These are phyloP conservation scores for Geococcyx californianus DNA, from an alignment of 2,113 vertebrate genomes.

Conservation along the genomic window DNA sequence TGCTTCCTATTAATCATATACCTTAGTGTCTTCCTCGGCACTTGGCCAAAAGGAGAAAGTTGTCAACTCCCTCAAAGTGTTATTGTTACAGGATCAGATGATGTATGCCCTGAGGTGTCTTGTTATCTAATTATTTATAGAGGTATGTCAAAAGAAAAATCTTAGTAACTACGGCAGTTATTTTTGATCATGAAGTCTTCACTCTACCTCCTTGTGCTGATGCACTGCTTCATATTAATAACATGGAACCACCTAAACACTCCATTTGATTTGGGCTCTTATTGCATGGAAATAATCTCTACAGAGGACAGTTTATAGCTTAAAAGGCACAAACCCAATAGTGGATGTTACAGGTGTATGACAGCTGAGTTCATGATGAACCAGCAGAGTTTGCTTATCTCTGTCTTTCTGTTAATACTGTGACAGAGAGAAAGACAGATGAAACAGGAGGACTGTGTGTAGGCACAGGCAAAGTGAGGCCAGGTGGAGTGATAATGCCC, in stretches of 20 bases:
- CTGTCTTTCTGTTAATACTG: conserved; percentile 33
- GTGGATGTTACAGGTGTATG: not conserved
- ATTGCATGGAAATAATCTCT: not conserved
- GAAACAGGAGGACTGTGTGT: conserved; percentile 15
- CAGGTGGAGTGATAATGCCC: conserved; percentile 17
- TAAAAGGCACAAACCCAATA: not conserved
- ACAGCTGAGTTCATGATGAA: not conserved
- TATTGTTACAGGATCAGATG: conserved; percentile 27
- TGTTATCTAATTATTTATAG: conserved; percentile 57
- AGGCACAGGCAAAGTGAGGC: conserved; percentile 15
- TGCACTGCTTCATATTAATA: not conserved
- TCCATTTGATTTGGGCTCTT: conserved; percentile 1
- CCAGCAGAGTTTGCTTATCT: not conserved
- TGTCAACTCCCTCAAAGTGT: conserved; percentile 32
- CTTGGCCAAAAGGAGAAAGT: conserved; percentile 43
- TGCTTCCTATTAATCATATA: conserved; percentile 39
- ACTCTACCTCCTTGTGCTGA: not conserved
- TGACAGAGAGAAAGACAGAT: not conserved
- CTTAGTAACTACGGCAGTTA: not conserved
- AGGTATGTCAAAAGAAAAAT: conserved; percentile 1
- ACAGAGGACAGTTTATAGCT: not conserved
- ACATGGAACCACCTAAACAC: not conserved
- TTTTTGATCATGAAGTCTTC: conserved; percentile 18
- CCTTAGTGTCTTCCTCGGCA: conserved; percentile 41
- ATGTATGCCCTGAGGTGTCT: conserved; percentile 34